Evolutionary conservation across 1,140 invertebrate genomes (phyloP), one percentile per base, ranked within the genome.

Genomic region (Holcopasites calliopsidis): DNA sequence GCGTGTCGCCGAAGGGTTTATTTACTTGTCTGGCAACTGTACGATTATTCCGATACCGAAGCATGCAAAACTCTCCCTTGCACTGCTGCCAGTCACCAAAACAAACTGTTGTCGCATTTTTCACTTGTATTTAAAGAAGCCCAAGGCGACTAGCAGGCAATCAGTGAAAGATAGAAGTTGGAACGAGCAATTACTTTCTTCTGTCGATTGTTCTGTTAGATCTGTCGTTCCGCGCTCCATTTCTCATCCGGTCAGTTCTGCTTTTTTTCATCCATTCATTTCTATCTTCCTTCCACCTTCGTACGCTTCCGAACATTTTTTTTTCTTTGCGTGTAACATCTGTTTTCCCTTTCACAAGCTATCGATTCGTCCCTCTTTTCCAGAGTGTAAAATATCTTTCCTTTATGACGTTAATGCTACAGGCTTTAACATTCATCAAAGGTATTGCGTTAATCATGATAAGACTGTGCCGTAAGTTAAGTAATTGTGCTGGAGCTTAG

Each of bases 181-280:
- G 42, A 66, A 57, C 73, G 64, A 75, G 52, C 73, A 54, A 75
- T 69, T 75, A 75, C 64, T 75, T 75, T 69, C 52, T 71, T 71
- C 64, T 33, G 40, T 21, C 33, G 54, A 75, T 66, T 75, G 64
- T 75, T 69, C 64, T 68, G 50, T 50, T 21, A 50, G 13, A 21
- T 38, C 52, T 75, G 42, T 50, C 64, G 52, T 58, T 50, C 49
- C 49, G 6, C 33, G 47, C 49, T 33, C 38, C 60, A 64, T 73
- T 73, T 60, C 60, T 54, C 60, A 42, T 65, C 64, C 42, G 18
- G 23, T 52, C 64, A 42, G 52, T 61, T 42, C 38, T 61, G 26
- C 18, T 42, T 61, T 31, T 44, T 42, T 38, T 61, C 26, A 18
- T 3, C 16, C 23, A 10, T 16, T 23, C 35, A n/a, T n/a, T n/a